Evolutionary conservation across 1,140 invertebrate genomes (phyloP).

Genomic region (Penaeus indicus): DNA sequence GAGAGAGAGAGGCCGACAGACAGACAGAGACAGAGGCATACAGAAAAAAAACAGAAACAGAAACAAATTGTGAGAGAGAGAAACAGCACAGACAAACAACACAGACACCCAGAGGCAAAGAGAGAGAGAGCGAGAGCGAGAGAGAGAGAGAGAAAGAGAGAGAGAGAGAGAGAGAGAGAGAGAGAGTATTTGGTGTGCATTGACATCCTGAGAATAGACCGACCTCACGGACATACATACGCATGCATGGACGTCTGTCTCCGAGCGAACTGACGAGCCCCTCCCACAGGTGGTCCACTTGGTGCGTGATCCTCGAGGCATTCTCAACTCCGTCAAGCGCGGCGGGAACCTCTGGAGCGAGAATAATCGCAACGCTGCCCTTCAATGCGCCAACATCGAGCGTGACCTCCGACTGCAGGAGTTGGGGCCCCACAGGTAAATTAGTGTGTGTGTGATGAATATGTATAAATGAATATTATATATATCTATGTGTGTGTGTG

Average conservation of each 20-base stretch:
- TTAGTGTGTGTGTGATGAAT: not conserved
- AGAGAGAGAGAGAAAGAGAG: too few species aligned
- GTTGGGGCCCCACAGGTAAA: conserved; percentile 41
- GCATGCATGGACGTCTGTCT: not conserved
- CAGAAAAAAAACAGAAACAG: too few species aligned
- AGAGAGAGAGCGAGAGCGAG: accelerated
- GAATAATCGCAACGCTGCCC: conserved; percentile 18
- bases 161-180: too few species aligned
- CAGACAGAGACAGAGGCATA: not conserved
- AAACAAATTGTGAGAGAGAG: too few species aligned
- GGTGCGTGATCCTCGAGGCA: conserved; percentile 47
- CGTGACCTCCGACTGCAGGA: conserved; percentile 18
- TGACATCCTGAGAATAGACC: too few species aligned
- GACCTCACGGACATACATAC: too few species aligned
- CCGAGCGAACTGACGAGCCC: not conserved
- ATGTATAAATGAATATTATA: too few species aligned
- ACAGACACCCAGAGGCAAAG: too few species aligned
- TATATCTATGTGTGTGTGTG: too few species aligned
- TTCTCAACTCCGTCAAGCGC: conserved; percentile 24
- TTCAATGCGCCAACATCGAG: conserved; percentile 34
- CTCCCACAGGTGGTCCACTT: conserved; percentile 40
- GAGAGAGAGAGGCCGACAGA: not conserved
- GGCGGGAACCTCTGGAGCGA: conserved; percentile 30
- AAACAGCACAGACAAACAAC: too few species aligned
- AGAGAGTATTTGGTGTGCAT: too few species aligned